Base-by-base conservation (phyloP, 2,888 invertebrate genomes). In the Melieria picta region DNA sequence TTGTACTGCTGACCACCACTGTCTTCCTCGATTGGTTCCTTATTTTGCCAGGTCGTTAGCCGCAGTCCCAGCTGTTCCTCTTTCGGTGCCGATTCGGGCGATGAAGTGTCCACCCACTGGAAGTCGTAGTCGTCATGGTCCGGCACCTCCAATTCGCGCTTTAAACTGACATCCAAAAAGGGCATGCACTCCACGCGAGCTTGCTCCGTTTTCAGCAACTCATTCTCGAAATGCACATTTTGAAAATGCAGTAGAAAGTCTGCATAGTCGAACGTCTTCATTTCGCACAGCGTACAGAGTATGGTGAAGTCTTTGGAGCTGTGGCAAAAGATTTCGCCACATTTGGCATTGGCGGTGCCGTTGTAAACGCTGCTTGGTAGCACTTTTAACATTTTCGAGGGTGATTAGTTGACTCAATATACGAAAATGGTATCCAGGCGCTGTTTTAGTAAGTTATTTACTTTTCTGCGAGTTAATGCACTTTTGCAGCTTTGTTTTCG, bases 271-370 rank as follows among this genome's bases (percentile, higher is more conserved):
- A 84, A 83, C 58, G 80, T 75, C 71, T 84, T 84, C 77, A 84
- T 79, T 16, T 80, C 79, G 67, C 83, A 83, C 65, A 83, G 82
- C 45, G 78, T 77, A 56, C 83, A 83, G 57, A 81, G 76, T 46
- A 83, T 84, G 55, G 82, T 84, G 71, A 81, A 83, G 69, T 80
- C 81, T 43, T 77, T 75, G 43, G 82, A 73, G 61, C 78, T 82
- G 71, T 84, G 83, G 61, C 81, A 84, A 76, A 80, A 83, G 46
- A 83, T 80, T 72, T 84, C 83, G 7, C 83, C 83, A 71, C 84
- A 83, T 75, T 83, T 84, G 70, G 81, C 81, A 57, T 63, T 69
- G 10, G 57, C 56, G 7, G n/a, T 13, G 10, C 43, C 30, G 6
- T 9, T 50, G 47, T 63, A 62, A 10, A 43, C 1, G 4, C 4